Evolutionary conservation across 2,113 vertebrate species (phyloP), one percentile per base, ranked within the genome.

Genomic region (Pseudorhombus dupliciocellatus): DNA sequence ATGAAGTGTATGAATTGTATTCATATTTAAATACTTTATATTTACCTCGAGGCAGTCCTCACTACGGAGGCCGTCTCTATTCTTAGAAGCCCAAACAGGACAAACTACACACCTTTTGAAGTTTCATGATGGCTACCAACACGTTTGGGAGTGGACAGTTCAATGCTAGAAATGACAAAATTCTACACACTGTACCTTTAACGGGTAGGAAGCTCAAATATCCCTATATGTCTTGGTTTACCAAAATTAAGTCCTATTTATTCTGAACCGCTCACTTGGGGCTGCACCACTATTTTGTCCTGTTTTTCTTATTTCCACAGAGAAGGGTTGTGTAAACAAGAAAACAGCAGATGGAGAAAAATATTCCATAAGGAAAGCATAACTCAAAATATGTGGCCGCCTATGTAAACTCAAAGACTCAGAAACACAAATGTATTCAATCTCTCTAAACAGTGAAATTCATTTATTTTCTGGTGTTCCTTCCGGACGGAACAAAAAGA

Each of bases 401-500:
- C n/a, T 22, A n/a, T 56, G 18, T 14, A 20, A 62, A 50, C 24
- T 24, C 52, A 14, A 12, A 53, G 52, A 26, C 12, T 53, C 3
- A 2, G 0, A 40, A 51, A 52, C 31, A 26, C 11, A 57, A 34
- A 62, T 42, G 9, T 21, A 59, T 11, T 16, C 31, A 22, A 24
- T 59, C 31, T 31, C 50, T 46, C 4, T 30, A 66, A 56, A 53
- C 15, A n/a, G 60, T 25, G 26, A 61, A 76, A 46, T 30, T 12
- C 0, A 15, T 54, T 40, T 30, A 1, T 44, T 22, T 48, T 59
- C 7, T 34, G 34, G 4, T 58, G 37, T 3, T 48, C 55, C 21
- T 21, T 70, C 31, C 73, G 54, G 6, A 57, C n/a, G 28, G 24
- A 70, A 60, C 25, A 66, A 57, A 53, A 20, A 7, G 20, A 46